These are phyloP conservation scores for Myotis davidii DNA, from an alignment of 2,113 vertebrate genomes.

Conservation along the genomic window DNA sequence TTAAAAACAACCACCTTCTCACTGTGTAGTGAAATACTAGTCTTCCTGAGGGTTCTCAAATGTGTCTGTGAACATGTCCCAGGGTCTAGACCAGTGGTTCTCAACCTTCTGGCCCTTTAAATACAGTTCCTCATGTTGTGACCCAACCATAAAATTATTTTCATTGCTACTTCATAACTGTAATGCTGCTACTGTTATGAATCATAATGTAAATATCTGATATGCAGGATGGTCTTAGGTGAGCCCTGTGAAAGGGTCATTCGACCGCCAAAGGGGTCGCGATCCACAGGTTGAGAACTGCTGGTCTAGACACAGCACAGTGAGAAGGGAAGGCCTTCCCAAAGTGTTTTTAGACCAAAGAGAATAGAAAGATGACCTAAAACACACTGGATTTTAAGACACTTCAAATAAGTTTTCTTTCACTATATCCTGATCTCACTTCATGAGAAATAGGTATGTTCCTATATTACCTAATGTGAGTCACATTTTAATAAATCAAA, in stretches of 20 bases:
- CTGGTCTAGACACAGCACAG: not conserved
- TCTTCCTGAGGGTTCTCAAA: constrained; percentile 55
- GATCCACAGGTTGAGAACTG: too few species aligned
- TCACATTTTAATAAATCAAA: not conserved
- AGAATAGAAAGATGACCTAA: constrained; percentile 5
- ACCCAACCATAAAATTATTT: too few species aligned
- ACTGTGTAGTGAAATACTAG: not conserved
- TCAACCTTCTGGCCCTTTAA: too few species aligned
- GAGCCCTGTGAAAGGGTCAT: too few species aligned
- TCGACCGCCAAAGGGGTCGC: too few species aligned
- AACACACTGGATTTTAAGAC: not conserved
- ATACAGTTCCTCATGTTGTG: too few species aligned
- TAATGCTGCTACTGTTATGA: too few species aligned
- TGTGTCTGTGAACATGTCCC: not conserved
- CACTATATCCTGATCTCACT: not conserved
- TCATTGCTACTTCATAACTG: too few species aligned
- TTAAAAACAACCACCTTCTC: constrained; percentile 50
- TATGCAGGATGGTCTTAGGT: too few species aligned
- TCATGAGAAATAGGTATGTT: not conserved
- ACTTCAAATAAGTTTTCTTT: not conserved
- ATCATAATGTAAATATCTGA: too few species aligned
- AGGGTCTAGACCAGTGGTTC: not conserved
- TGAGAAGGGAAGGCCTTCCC: not conserved
- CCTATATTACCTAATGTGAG: not conserved
- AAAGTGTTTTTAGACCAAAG: constrained; percentile 37